Conservation (phyloP, 37 sponge, comb jelly and placozoan species). For the Chondrilla cf. caribensis region DNA sequence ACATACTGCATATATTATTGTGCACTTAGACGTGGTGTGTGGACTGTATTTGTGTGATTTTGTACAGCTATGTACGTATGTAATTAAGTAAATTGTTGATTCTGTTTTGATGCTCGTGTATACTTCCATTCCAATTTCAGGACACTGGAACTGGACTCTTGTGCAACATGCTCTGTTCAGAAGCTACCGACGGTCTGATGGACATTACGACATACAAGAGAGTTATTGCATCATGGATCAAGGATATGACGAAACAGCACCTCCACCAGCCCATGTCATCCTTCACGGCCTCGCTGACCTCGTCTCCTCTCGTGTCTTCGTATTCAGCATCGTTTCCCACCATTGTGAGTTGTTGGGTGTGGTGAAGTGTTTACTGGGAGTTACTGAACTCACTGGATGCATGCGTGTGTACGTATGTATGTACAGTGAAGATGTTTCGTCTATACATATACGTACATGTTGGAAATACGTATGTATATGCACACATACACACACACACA, state of each 20-base stretch:
- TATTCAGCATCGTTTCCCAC: not conserved
- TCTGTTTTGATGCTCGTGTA: too few relatives aligned
- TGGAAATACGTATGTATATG: not conserved
- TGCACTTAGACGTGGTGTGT: too few relatives aligned
- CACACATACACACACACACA: not conserved
- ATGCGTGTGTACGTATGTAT: not conserved
- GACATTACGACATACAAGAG: conserved; percentile 13
- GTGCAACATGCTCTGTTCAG: conserved; percentile 10
- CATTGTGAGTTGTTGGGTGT: too few relatives aligned
- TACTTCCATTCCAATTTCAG: not conserved
- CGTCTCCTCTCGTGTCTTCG: not conserved
- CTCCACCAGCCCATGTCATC: not conserved
- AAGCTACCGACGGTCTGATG: not conserved
- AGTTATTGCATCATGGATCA: conserved; percentile 4
- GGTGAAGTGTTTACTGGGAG: too few relatives aligned
- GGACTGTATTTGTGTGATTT: too few relatives aligned
- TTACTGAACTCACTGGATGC: too few relatives aligned
- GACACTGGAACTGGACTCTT: conserved; percentile 14
- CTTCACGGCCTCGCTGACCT: not conserved
- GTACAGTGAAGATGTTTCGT: not conserved
- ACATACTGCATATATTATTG: too few relatives aligned
- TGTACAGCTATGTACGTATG: too few relatives aligned
- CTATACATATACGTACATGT: too few relatives aligned
- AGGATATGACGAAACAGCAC: not conserved
- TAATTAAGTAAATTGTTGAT: too few relatives aligned